Evolutionary conservation across 2,888 invertebrate species (phyloP).

Genomic region (Leucophenga montana): DNA sequence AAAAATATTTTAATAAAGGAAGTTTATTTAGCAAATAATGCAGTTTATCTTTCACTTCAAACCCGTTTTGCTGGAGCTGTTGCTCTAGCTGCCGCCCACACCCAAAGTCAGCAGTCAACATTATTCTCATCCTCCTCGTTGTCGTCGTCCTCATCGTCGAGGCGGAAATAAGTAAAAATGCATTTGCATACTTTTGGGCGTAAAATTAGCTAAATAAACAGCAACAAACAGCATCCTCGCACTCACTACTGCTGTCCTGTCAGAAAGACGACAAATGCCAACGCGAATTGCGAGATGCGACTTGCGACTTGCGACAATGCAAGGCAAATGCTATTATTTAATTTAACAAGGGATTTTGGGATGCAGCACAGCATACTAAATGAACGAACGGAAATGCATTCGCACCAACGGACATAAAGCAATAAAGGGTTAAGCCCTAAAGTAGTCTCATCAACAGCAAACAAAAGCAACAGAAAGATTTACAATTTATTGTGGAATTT

Average conservation of each 20-base stretch:
- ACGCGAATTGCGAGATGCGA: slow-evolving; percentile 2
- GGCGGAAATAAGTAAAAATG: slow-evolving; percentile 26
- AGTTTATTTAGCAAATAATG: slow-evolving; percentile 52
- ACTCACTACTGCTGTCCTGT: too few species aligned
- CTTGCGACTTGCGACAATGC: slow-evolving; percentile 43
- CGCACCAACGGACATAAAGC: background rate
- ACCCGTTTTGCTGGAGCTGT: background rate
- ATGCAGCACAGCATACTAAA: background rate
- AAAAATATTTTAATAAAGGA: slow-evolving; percentile 53
- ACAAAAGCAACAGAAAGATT: slow-evolving; percentile 15
- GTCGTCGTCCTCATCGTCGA: slow-evolving; percentile 2
- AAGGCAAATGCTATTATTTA: slow-evolving; percentile 53
- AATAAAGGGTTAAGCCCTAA: slow-evolving; percentile 11
- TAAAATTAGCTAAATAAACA: slow-evolving; percentile 54
- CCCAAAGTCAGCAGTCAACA: slow-evolving; percentile 18
- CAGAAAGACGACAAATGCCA: slow-evolving; percentile 35
- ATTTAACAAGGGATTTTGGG: slow-evolving; percentile 50
- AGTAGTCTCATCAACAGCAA: background rate
- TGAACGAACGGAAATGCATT: background rate
- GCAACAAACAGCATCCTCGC: background rate
- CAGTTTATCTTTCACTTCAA: slow-evolving; percentile 22
- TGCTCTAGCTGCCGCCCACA: background rate
- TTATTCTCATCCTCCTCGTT: background rate
- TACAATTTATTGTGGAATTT: slow-evolving; percentile 43
- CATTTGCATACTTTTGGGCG: slow-evolving; percentile 44